These are phyloP conservation scores for Dichetophora obliterata DNA, from an alignment of 2,888 invertebrate genomes.

Conservation along the genomic window DNA sequence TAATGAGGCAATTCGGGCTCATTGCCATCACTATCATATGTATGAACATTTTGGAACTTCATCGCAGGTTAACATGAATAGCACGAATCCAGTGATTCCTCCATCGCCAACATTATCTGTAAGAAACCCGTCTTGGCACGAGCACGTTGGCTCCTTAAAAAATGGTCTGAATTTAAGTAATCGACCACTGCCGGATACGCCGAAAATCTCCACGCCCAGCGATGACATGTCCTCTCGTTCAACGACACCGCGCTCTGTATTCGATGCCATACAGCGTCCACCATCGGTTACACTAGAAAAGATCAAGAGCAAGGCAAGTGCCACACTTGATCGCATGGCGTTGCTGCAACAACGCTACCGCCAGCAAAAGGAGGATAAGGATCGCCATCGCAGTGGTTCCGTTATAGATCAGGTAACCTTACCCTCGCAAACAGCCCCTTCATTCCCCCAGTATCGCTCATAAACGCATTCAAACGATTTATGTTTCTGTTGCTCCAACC, in stretches of 20 bases:
- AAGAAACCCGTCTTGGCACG: slow-evolving; percentile 56
- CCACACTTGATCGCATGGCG: slow-evolving; percentile 69
- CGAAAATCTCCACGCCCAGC: slow-evolving; percentile 62
- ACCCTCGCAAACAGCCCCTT: neutral
- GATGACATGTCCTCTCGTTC: slow-evolving; percentile 65
- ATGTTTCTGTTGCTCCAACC: slow-evolving; percentile 37
- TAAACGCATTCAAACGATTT: slow-evolving; percentile 17
- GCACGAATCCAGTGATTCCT: slow-evolving; percentile 49
- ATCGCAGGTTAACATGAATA: slow-evolving; percentile 51
- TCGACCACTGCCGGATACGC: slow-evolving; percentile 74
- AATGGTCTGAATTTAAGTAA: slow-evolving; percentile 58
- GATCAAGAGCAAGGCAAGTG: slow-evolving; percentile 68
- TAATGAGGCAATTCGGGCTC: slow-evolving; percentile 36
- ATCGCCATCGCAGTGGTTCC: slow-evolving; percentile 53
- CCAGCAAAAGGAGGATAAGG: slow-evolving; percentile 73
- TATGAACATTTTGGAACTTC: slow-evolving; percentile 47
- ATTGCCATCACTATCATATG: slow-evolving; percentile 50
- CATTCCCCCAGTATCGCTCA: slow-evolving; percentile 17
- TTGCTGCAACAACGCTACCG: slow-evolving; percentile 73
- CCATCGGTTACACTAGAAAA: slow-evolving; percentile 69
- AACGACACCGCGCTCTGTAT: slow-evolving; percentile 67
- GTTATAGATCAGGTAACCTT: slow-evolving; percentile 57
- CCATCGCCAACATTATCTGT: slow-evolving; percentile 63
- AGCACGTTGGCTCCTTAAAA: slow-evolving; percentile 57
- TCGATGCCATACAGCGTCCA: slow-evolving; percentile 67